Conservation (phyloP, 1,140 invertebrate genomes). For the Sarcophaga peregrina region DNA sequence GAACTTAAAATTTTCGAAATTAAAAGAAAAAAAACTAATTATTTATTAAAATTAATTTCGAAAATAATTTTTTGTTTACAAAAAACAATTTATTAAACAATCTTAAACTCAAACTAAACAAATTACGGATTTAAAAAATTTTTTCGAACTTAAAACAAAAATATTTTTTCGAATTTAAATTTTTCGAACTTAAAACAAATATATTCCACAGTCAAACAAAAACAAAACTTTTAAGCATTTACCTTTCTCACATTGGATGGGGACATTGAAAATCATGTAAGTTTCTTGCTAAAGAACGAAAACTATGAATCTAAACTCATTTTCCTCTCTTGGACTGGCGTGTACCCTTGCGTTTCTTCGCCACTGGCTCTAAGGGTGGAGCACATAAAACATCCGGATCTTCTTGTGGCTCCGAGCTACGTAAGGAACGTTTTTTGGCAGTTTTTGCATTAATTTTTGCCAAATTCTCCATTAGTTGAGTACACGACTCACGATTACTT, state of each 20-base stretch:
- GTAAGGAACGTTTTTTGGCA: conserved; percentile 44
- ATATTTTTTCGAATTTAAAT: no score
- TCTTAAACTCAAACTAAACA: background rate
- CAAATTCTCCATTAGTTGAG: conserved; percentile 46
- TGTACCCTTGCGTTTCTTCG: background rate
- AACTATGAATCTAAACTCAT: background rate
- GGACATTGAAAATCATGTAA: no score
- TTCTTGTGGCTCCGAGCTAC: conserved; percentile 32
- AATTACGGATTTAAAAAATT: background rate
- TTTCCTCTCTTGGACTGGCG: background rate
- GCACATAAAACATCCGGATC: conserved; percentile 44
- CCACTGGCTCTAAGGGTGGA: background rate
- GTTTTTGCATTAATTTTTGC: conserved; percentile 43
- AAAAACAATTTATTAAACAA: background rate
- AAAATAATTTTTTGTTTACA: no score
- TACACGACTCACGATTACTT: conserved; percentile 42
- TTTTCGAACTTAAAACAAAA: background rate
- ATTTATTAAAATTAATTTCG: no score
- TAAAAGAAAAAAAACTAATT: no score
- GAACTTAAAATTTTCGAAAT: no score
- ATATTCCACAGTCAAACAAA: no score
- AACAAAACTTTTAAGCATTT: no score
- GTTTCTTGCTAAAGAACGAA: no score
- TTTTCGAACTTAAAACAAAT: no score
- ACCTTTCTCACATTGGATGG: no score